Conservation (phyloP, 2,888 invertebrate species). For the Euspilapteryx auroguttella region DNA sequence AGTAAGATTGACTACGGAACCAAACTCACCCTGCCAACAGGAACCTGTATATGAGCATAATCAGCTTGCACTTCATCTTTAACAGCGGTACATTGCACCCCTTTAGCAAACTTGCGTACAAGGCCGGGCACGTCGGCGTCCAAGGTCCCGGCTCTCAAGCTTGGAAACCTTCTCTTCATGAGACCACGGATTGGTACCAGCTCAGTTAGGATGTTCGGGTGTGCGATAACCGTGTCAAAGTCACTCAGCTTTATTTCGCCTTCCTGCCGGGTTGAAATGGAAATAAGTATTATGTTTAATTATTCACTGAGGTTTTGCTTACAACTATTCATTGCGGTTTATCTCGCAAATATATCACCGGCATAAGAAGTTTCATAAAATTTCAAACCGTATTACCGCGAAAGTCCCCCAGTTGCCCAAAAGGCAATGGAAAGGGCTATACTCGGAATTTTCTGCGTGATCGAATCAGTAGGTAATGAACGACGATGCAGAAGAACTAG, state of each 20-base stretch:
- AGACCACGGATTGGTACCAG: constrained; percentile 75
- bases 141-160: constrained; percentile 65
- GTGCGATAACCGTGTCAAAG: constrained; percentile 75
- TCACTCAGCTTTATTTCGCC: constrained; percentile 69
- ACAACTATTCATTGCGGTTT: too few relatives aligned
- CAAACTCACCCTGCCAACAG: constrained; percentile 72
- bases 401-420: too few relatives aligned
- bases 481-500: too few relatives aligned
- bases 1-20: too few relatives aligned
- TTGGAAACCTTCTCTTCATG: constrained; percentile 78
- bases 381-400: too few relatives aligned
- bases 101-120: constrained; percentile 67
- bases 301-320: too few relatives aligned
- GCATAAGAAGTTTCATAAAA: too few relatives aligned
- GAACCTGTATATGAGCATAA: constrained; percentile 68
- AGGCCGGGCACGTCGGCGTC: constrained; percentile 64
- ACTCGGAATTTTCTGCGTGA: too few relatives aligned
- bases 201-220: constrained; percentile 79
- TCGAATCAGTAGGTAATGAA: too few relatives aligned
- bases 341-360: too few relatives aligned
- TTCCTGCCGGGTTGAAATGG: constrained; percentile 47
- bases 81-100: constrained; percentile 67
- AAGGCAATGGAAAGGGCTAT: too few relatives aligned
- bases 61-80: constrained; percentile 72
- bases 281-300: constrained; percentile 4